Base-by-base conservation (phyloP, 30 jellyfish, hydroid and myxozoan genomes). In the Hydractinia symbiolongicarpus region DNA sequence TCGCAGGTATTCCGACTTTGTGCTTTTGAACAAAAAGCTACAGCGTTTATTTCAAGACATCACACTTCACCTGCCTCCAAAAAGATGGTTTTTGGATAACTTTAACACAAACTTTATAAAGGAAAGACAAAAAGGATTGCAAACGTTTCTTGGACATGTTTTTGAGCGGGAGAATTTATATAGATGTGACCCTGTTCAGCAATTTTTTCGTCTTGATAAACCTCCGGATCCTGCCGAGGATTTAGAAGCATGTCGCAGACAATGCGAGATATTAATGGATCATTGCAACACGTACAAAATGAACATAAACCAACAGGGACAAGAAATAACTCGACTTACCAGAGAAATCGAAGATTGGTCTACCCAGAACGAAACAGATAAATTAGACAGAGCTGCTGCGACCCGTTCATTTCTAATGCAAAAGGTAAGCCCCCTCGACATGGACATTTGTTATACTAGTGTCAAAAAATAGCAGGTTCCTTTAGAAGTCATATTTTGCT, bases 1-100 rank as follows among this genome's bases (percentile, higher is more conserved):
- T 82, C 95, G 92, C 11, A 61, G 97, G 11, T 90, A 79, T 71
- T 90, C 97, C n/a, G 97, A 90, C 72, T 90, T 90, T 66, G 97
- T 90, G 19, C 83, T 75, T 55, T 79, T 90, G 54, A 84, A 90
- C 78, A 84, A 84, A 72, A 82, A 90, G 54, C 81, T 90, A 55
- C 75, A 72, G 58, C 79, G 62, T 72, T 57, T 51, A 50, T 90
- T 90, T 79, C 97, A 95, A 13, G 79, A 84, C 4, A 79, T 90
- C 61, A 82, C 79, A 53, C 82, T 90, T 5, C 85, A 81, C 66
- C 83, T 90, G 84, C 97, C 97, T 14, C 97, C 97, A 51, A 90
- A 90, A 76, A 67, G 97, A 61, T 67, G 85, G 53, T 84, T 90
- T 77, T 66, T 72, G 58, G 94, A 85, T 55, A 90, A 90, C 78